These are phyloP conservation scores for Rhopilema esculentum DNA, from an alignment of 30 jellyfish, hydroid and myxozoan genomes.

Conservation along the genomic window DNA sequence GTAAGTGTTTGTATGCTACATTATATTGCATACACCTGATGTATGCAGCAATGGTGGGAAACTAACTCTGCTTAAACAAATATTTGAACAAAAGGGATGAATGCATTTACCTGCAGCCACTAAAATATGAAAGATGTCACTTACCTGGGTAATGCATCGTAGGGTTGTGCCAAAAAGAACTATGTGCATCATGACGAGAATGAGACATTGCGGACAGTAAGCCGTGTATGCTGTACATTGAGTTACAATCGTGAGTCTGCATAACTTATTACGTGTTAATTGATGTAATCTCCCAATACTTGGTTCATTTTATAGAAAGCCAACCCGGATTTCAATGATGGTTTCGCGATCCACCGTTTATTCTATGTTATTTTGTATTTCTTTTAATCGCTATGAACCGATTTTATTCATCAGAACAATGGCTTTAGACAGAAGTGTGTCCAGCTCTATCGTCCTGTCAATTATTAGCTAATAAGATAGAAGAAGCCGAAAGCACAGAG, in stretches of 20 bases:
- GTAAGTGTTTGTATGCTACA: background rate
- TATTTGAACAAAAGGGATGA: background rate
- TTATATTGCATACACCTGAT: background rate
- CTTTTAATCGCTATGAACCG: constrained; percentile 86
- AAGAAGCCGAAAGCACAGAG: constrained; percentile 83
- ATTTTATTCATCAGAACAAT: constrained; percentile 69
- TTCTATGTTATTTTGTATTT: constrained; percentile 79
- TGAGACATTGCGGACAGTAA: constrained; percentile 86
- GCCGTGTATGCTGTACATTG: constrained; percentile 83
- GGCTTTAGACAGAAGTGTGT: constrained; percentile 84
- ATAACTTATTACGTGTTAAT: constrained; percentile 75
- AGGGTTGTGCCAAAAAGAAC: constrained; percentile 81
- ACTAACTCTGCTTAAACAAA: background rate
- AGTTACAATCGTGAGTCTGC: constrained; percentile 85
- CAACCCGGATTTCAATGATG: constrained; percentile 85
- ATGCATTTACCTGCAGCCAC: background rate
- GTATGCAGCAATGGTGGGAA: background rate
- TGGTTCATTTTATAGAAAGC: constrained; percentile 85
- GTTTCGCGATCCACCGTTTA: constrained; percentile 79
- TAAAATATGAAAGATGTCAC: constrained; percentile 1
- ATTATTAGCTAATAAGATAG: constrained; percentile 81
- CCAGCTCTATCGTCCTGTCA: constrained; percentile 85
- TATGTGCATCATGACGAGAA: constrained; percentile 75
- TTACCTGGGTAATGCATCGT: constrained; percentile 84
- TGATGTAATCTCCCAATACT: constrained; percentile 79